Conservation (phyloP, 2,797 vertebrate genomes). For the Pangasius larnaudii region DNA sequence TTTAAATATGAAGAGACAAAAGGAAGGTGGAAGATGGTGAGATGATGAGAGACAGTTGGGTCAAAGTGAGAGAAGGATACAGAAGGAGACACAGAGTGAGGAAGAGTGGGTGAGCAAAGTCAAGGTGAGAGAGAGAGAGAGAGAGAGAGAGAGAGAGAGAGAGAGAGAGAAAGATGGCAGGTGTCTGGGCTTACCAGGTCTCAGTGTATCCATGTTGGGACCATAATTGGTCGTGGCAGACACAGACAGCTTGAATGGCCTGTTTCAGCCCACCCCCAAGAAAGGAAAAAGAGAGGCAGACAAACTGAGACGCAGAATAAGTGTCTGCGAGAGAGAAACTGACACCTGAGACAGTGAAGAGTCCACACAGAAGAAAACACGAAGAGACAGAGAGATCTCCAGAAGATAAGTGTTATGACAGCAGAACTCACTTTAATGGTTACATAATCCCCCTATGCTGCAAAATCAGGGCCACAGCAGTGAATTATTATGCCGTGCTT, state of each 20-base stretch:
- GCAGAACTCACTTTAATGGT: conserved; percentile 57
- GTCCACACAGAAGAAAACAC: conserved; percentile 23
- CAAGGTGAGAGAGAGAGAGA: conserved; percentile 39
- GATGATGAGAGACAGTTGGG: conserved; percentile 57
- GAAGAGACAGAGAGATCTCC: conserved; percentile 54
- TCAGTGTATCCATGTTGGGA: conserved; percentile 37
- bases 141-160: conserved; percentile 43
- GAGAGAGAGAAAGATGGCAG: conserved; percentile 49
- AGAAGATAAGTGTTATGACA: conserved; percentile 46
- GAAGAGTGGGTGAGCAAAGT: conserved; percentile 36
- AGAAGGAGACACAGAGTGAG: conserved; percentile 7
- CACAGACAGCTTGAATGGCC: conserved; percentile 52
- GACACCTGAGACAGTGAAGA: conserved; percentile 49
- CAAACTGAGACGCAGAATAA: conserved; percentile 28
- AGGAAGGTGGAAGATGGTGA: conserved; percentile 52
- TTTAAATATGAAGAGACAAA: background rate
- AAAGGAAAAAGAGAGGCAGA: conserved; percentile 44
- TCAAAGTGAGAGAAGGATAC: conserved; percentile 16
- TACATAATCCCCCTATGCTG: conserved; percentile 67
- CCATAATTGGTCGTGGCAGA: conserved; percentile 64
- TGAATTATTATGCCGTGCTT: conserved; percentile 52
- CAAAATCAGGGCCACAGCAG: conserved; percentile 63
- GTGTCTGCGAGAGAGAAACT: conserved; percentile 46
- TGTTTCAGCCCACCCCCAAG: conserved; percentile 47
- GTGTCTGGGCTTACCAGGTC: conserved; percentile 53